Conservation (phyloP, 2,888 invertebrate species). For the Rhagophthalmus giganteus region DNA sequence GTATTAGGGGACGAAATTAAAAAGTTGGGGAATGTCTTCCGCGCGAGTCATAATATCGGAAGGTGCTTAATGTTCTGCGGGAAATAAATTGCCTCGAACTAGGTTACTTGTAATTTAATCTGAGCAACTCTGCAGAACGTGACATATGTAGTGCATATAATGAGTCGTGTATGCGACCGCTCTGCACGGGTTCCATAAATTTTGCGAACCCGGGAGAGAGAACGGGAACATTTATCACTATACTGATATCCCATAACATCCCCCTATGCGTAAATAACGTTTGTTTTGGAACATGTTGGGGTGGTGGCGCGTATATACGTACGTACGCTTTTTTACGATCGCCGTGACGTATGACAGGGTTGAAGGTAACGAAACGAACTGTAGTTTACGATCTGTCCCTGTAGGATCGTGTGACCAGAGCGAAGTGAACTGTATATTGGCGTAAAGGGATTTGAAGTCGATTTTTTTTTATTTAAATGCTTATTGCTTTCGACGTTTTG, state of each 20-base stretch:
- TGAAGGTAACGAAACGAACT: constrained; percentile 10
- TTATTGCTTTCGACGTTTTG: constrained; percentile 47
- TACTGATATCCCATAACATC: constrained; percentile 22
- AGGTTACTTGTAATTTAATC: constrained; percentile 24
- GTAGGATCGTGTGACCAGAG: constrained; percentile 23
- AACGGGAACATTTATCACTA: constrained; percentile 21
- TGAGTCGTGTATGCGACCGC: constrained; percentile 17
- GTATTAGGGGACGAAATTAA: too few species aligned
- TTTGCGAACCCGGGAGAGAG: constrained; percentile 15
- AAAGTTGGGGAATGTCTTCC: too few species aligned
- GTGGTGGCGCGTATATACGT: not conserved
- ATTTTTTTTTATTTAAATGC: constrained; percentile 47
- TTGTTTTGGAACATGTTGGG: constrained; percentile 16
- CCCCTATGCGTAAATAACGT: constrained; percentile 11
- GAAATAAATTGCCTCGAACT: constrained; percentile 20
- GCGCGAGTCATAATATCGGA: too few species aligned
- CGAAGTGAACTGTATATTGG: constrained; percentile 34
- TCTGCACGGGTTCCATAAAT: constrained; percentile 21
- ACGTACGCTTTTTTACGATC: constrained; percentile 4
- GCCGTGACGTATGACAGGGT: constrained; percentile 17
- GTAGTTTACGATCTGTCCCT: constrained; percentile 23
- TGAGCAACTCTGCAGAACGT: constrained; percentile 16
- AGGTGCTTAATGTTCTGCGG: constrained; percentile 10
- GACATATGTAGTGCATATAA: constrained; percentile 27
- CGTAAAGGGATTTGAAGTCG: constrained; percentile 41